These are phyloP conservation scores for Merluccius polli DNA, from an alignment of 2,797 vertebrate species.

Conservation along the genomic window DNA sequence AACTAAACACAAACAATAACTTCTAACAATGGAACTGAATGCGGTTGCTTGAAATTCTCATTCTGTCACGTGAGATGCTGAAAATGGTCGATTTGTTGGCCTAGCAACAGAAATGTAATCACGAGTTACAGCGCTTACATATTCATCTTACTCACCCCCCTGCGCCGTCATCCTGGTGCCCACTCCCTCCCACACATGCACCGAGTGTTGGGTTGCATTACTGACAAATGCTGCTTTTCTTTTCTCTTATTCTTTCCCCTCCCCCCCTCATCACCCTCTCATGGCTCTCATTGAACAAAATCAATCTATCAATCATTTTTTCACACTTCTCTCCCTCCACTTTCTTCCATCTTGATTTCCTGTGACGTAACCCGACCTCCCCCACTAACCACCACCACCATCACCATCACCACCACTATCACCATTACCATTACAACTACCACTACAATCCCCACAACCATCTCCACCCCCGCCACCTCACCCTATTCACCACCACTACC, in stretches of 20 bases:
- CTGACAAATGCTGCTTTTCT: conserved; percentile 16
- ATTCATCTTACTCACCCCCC: neutral
- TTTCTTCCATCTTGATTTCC: neutral
- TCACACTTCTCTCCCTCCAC: no score
- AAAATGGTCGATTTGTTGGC: no score
- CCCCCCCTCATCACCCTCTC: conserved; percentile 3
- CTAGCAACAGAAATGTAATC: no score
- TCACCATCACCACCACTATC: neutral
- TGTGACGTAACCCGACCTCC: neutral
- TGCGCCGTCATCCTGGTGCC: conserved; percentile 5
- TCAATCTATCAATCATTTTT: neutral
- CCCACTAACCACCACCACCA: neutral
- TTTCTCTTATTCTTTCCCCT: conserved; percentile 14
- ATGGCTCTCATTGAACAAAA: neutral
- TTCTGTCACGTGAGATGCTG: no score
- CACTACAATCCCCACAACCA: neutral
- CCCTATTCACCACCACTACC: neutral
- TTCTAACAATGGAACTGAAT: no score
- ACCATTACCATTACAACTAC: neutral
- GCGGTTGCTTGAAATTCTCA: no score
- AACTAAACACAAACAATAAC: no score
- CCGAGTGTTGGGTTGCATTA: conserved; percentile 12
- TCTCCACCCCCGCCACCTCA: no score
- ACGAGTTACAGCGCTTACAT: neutral
- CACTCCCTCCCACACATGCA: conserved; percentile 11